Evolutionary conservation across 2,797 vertebrate species (phyloP).

Genomic region (Harpagifer antarcticus): DNA sequence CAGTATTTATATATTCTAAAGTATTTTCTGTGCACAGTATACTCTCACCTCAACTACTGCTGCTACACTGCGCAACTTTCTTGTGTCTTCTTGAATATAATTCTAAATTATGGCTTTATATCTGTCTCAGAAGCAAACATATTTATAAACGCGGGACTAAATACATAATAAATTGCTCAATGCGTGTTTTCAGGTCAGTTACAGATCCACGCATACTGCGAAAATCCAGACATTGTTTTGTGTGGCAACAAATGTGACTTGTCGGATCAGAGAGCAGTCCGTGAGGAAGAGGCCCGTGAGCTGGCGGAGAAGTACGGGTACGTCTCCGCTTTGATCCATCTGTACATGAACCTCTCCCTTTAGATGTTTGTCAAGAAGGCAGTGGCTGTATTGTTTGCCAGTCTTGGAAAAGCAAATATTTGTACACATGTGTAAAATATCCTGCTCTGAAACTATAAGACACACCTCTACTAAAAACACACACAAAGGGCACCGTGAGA

Average conservation of each 20-base stretch:
- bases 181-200: constrained; percentile 89
- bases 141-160: background rate
- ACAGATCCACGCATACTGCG: constrained; percentile 96
- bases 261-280: constrained; percentile 91
- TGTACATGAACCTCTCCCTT: constrained; percentile 64
- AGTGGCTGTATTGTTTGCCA: constrained; percentile 79
- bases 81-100: background rate
- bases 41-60: background rate
- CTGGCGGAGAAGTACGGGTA: constrained; percentile 97
- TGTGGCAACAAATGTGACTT: constrained; percentile 98
- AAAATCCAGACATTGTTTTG: constrained; percentile 95
- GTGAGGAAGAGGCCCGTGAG: constrained; percentile 90
- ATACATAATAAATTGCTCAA: background rate
- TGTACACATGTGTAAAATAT: constrained; percentile 66
- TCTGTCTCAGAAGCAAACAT: background rate
- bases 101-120: background rate
- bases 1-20: background rate
- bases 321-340: constrained; percentile 63
- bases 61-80: background rate
- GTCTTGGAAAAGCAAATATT: constrained; percentile 83
- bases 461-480: constrained; percentile 61
- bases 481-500: constrained; percentile 12
- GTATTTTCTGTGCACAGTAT: background rate
- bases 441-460: constrained; percentile 52
- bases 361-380: constrained; percentile 82